Percentiles rank a stretch among this genome's conserved stretches.
Conservation (phyloP, 2,113 vertebrate species). For the Sitta europaea region DNA sequence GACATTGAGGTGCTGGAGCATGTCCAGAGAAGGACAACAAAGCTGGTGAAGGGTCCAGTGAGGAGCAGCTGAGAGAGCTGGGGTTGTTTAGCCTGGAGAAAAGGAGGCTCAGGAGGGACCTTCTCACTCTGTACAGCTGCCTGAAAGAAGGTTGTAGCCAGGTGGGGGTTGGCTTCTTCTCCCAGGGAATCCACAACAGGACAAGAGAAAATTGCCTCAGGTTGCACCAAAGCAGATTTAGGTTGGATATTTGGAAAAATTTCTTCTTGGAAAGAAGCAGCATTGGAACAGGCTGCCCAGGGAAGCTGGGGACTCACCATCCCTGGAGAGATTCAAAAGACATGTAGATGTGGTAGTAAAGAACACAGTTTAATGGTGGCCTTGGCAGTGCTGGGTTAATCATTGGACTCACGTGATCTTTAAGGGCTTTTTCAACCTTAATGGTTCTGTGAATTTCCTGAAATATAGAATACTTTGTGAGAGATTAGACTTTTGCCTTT, state of each 20-base stretch:
- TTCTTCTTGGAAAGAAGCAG: neutral
- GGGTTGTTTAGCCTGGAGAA: neutral
- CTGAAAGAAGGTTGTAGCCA: neutral
- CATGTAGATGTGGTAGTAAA: neutral
- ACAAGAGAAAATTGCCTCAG: neutral
- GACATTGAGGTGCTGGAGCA: neutral
- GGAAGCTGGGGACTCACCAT: neutral
- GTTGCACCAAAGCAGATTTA: neutral
- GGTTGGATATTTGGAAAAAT: neutral
- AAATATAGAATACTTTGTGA: neutral
- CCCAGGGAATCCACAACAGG: neutral
- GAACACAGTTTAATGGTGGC: neutral
- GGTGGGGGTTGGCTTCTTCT: neutral
- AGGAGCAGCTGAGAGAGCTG: neutral
- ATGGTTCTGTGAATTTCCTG: neutral
- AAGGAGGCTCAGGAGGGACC: neutral
- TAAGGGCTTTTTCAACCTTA: neutral
- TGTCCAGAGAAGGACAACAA: neutral
- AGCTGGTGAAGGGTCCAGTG: neutral
- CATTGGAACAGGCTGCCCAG: neutral
- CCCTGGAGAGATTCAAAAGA: neutral
- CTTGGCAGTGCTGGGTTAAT: neutral
- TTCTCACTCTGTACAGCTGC: neutral
- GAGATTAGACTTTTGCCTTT: neutral
- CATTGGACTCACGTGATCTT: neutral